Conservation (phyloP, 2,888 invertebrate genomes). For the Paralinhomoeus sp. region DNA sequence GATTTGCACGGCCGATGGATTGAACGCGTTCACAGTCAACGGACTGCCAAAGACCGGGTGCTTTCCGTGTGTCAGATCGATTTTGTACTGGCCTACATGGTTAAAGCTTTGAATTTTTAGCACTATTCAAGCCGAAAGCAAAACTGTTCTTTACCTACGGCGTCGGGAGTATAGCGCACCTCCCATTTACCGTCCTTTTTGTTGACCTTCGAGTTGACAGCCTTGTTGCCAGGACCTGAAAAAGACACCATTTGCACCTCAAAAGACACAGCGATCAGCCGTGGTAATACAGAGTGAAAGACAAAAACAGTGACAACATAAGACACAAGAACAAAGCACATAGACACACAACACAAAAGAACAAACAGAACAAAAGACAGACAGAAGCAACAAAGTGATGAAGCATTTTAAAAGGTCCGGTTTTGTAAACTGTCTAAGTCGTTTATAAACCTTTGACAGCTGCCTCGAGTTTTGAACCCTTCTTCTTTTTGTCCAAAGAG, state of each 20-base stretch:
- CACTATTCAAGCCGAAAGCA: no score
- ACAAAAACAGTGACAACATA: slow-evolving; percentile 12
- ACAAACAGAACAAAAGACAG: slow-evolving; percentile 1
- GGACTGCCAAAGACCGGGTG: slow-evolving; percentile 66
- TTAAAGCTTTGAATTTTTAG: no score
- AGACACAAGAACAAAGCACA: slow-evolving; percentile 10
- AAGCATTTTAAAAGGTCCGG: no score
- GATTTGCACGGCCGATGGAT: slow-evolving; percentile 27
- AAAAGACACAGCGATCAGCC: no score
- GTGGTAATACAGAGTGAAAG: slow-evolving; percentile 11
- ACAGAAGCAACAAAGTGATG: no score
- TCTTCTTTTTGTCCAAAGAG: no score
- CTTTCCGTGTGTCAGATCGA: slow-evolving; percentile 54
- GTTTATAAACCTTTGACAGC: no score
- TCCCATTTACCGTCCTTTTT: not conserved
- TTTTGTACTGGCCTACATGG: slow-evolving; percentile 59
- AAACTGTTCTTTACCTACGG: no score
- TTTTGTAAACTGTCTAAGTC: no score
- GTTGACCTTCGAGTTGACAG: not conserved
- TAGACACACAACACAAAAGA: slow-evolving; percentile 1
- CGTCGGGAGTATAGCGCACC: no score
- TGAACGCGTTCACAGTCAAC: slow-evolving; percentile 79
- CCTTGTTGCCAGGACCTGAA: not conserved
- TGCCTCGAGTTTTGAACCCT: no score
- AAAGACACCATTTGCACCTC: not conserved